Evolutionary conservation across 2,888 invertebrate genomes (phyloP), one percentile per base, ranked within the genome.

Genomic region (Antitype chi): DNA sequence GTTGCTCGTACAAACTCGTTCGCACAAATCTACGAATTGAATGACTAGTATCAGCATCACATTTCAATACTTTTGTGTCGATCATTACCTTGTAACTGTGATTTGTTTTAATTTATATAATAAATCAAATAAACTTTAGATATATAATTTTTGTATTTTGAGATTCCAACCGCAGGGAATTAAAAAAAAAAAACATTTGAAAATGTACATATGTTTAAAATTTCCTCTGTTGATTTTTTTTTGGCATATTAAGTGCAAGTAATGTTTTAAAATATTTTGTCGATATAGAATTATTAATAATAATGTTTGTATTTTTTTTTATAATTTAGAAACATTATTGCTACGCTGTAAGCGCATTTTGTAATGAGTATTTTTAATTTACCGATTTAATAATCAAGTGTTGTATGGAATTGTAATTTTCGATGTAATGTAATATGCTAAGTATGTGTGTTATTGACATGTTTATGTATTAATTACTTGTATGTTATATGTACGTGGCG

Each of bases 331-430:
- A 88, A 90, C 87, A 90, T 92, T 92, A 93, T 91, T 92, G 94
- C 92, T 81, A 96, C 95, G 96, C 96, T 96, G 89, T 94, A 93
- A 96, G 96, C 95, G 95, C 94, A 95, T 93, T 94, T 93, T 94
- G 91, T 94, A 93, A 93, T 90, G 90, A 92, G 90, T 94, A 94
- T 93, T 93, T 86, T 93, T 93, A 91, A 89, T 93, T 93, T 90
- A 92, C 88, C 80, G 92, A 92, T 93, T 93, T 90, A 78, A 91
- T 90, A 93, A 92, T 92, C 86, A 89, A 92, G 91, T 92, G 92
- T 94, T 94, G 93, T 93, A 94, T 88, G 93, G 91, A 94, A 93
- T 92, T 94, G 94, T 94, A 94, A 90, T 92, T 93, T 92, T 90
- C 85, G 88, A 89, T 89, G 86, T 91, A 87, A 74, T 81, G 82